Percentiles rank a stretch among this genome's conserved stretches.
Conservation (phyloP, 2,113 vertebrate species). For the Toxotes jaculatrix region DNA sequence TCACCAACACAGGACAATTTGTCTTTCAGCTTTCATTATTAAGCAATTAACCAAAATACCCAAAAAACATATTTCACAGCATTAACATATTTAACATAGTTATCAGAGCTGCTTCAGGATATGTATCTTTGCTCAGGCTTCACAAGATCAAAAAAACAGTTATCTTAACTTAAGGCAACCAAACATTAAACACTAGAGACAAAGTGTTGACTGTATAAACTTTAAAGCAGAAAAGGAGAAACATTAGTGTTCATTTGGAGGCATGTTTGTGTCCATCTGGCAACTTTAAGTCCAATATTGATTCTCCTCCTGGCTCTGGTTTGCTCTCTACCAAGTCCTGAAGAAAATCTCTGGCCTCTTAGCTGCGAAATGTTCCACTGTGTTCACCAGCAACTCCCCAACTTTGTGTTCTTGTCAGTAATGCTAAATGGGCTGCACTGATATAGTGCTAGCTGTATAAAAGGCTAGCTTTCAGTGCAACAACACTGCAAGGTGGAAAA, state of each 20-base stretch:
- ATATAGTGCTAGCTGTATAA: too few relatives aligned
- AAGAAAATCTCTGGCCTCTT: not conserved
- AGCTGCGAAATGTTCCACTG: not conserved
- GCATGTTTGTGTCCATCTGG: not conserved
- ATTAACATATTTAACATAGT: too few relatives aligned
- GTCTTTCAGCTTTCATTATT: not conserved
- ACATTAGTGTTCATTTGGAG: not conserved
- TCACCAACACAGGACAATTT: not conserved
- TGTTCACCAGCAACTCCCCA: not conserved
- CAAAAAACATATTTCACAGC: not conserved
- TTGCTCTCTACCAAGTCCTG: not conserved
- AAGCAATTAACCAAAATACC: not conserved
- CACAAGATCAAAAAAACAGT: not conserved
- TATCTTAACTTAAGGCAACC: too few relatives aligned
- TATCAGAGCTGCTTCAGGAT: too few relatives aligned
- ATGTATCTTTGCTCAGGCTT: not conserved
- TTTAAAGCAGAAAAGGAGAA: not conserved
- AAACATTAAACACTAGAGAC: not conserved
- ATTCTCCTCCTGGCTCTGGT: not conserved
- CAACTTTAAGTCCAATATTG: not conserved
- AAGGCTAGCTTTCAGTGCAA: too few relatives aligned
- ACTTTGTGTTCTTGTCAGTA: too few relatives aligned
- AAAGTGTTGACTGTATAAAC: not conserved
- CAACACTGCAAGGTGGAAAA: not conserved
- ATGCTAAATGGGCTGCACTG: too few relatives aligned